Evolutionary conservation across 92 coral and sea anemone species (phyloP).

Genomic region (Epizoanthus illoricatus): DNA sequence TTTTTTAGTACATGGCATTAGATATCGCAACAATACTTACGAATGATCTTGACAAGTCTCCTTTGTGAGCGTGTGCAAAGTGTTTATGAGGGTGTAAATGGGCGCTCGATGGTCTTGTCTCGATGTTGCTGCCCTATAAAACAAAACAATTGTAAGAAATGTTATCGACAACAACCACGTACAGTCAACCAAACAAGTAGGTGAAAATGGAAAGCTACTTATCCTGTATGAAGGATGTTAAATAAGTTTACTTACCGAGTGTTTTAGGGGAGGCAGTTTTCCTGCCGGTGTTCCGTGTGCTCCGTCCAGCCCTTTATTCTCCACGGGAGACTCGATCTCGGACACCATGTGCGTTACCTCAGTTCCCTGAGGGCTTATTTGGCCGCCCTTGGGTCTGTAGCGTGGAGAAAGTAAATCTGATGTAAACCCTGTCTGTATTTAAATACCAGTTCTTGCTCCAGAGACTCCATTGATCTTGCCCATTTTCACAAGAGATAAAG

Average conservation of each 20-base stretch:
- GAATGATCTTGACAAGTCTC: slow-evolving; percentile 87
- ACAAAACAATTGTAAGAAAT: background rate
- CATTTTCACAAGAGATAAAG: too few relatives aligned
- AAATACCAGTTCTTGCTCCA: too few relatives aligned
- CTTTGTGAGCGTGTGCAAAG: slow-evolving; percentile 87
- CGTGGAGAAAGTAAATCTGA: background rate
- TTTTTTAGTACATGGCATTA: background rate
- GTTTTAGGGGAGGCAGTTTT: slow-evolving; percentile 77
- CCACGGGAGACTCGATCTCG: slow-evolving; percentile 68
- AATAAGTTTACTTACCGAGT: slow-evolving; percentile 54
- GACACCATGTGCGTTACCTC: slow-evolving; percentile 66
- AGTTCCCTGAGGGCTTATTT: slow-evolving; percentile 83
- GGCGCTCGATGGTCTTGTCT: background rate
- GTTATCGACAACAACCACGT: slow-evolving; percentile 8
- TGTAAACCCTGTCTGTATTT: too few relatives aligned
- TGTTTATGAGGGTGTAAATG: slow-evolving; percentile 41
- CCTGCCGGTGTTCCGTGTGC: slow-evolving; percentile 86
- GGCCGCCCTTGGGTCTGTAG: slow-evolving; percentile 82
- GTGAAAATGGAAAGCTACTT: background rate
- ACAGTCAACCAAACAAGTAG: background rate
- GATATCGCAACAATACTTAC: slow-evolving; percentile 59
- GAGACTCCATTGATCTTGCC: too few relatives aligned
- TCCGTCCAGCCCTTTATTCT: slow-evolving; percentile 59
- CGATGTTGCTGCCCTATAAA: slow-evolving; percentile 28
- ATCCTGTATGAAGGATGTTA: background rate